phyloP scores from a whole-genome alignment of 1,140 invertebrate genomes.

The Drosophila navojoa region DNA sequence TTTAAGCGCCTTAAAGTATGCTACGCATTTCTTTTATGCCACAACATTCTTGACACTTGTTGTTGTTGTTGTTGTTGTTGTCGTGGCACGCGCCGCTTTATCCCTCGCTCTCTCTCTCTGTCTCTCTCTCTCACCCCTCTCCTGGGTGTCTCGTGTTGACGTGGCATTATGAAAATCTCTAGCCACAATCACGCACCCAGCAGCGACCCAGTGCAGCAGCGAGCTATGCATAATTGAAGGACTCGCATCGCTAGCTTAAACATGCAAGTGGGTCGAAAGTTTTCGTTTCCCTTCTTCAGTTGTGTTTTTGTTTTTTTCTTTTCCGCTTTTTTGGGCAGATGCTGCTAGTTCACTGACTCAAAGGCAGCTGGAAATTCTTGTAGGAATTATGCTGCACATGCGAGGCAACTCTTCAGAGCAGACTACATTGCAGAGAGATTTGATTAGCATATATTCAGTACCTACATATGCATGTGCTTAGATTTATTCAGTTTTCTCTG shows the following conservation, averaged over 20 bases:
- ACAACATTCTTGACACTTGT: slow-evolving; percentile 67
- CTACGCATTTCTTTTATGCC: slow-evolving; percentile 46
- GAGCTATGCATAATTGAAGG: slow-evolving; percentile 38
- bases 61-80: slow-evolving; percentile 54
- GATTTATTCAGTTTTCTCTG: too few relatives aligned
- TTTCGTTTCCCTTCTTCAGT: too few relatives aligned
- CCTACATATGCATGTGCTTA: too few relatives aligned
- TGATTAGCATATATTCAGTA: not conserved
- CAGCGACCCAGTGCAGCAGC: not conserved
- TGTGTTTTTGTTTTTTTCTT: too few relatives aligned
- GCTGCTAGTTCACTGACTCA: slow-evolving; percentile 3
- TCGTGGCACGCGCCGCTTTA: slow-evolving; percentile 39
- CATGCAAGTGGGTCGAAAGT: slow-evolving; percentile 49
- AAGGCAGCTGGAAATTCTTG: not conserved
- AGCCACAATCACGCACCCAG: slow-evolving; percentile 30
- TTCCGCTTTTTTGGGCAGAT: not conserved
- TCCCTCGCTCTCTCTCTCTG: not conserved
- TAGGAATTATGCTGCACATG: not conserved
- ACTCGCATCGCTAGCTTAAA: slow-evolving; percentile 26
- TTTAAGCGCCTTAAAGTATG: slow-evolving; percentile 79
- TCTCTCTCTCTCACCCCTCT: too few relatives aligned
- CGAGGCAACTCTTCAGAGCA: not conserved
- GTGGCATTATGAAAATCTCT: slow-evolving; percentile 47
- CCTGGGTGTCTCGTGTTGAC: slow-evolving; percentile 4
- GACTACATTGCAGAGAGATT: not conserved